phyloP scores from a whole-genome alignment of 1,140 invertebrate species.

The Delia radicum region DNA sequence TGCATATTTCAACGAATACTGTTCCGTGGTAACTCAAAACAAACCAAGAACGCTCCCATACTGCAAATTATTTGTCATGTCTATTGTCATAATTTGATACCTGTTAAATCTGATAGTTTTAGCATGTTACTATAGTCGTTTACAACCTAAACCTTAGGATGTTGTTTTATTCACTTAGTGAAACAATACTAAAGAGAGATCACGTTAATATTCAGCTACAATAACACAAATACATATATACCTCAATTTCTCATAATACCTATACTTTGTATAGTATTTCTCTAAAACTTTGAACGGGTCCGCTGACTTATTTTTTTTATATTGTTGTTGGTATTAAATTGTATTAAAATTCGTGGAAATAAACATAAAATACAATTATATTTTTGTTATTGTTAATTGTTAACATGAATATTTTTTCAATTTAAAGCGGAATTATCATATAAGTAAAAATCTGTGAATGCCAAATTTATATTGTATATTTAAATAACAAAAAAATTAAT shows the following conservation, averaged over 20 bases:
- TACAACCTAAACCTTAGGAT: no score
- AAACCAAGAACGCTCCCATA: no score
- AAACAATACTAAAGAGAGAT: no score
- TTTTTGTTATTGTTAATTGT: conserved; percentile 5
- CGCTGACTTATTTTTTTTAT: not conserved
- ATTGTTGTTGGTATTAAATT: not conserved
- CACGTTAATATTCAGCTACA: not conserved
- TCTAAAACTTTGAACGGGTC: not conserved
- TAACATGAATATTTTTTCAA: conserved; percentile 5
- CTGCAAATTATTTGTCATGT: no score
- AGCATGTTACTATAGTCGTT: no score
- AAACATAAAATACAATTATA: not conserved
- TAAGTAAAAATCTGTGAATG: not conserved
- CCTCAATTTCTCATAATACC: not conserved
- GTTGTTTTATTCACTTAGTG: no score
- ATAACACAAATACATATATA: not conserved
- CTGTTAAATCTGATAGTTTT: no score
- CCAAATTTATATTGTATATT: not conserved
- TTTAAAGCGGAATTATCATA: not conserved
- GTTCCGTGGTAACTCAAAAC: no score
- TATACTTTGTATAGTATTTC: not conserved
- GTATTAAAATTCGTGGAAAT: conserved; percentile 4
- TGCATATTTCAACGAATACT: no score
- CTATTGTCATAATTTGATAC: no score
- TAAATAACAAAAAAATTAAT: not conserved